Base-by-base conservation (phyloP, 2,113 vertebrate species). In the Triplophysa tibetana region DNA sequence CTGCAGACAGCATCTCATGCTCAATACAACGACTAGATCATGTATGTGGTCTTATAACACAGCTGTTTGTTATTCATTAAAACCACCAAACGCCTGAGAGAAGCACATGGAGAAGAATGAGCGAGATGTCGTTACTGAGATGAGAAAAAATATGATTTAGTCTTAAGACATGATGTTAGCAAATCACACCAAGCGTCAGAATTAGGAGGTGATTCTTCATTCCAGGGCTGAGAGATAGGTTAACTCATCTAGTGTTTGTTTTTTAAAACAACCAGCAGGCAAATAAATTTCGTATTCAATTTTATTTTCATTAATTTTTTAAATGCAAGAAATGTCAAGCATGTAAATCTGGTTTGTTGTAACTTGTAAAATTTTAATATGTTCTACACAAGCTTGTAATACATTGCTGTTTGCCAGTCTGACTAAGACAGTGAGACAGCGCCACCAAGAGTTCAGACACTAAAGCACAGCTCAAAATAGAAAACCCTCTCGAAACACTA, bases 41-140 rank as follows among this genome's bases (percentile, higher is more conserved):
- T 82, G 50, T 80, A 66, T 21, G 62, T 11, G 43, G 8, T 52
- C 56, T 65, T 56, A 52, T 58, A 62, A 43, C 23, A 60, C 45
- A 19, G 23, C 33, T 13, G 29, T 16, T 21, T n/a, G 17, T 67
- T 12, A 50, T 72, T 73, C 68, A 76, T 87, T 85, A 48, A 80
- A 81, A 85, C 43, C 38, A 68, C 70, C 58, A 70, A 60, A 43
- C 61, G 58, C 60, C 33, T 5, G 33, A 38, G 33, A 48, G 14
- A 74, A 82, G 41, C n/a, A 45, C 26, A 45, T 5, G 67, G 67
- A 24, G 26, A 26, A 50, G 26, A 54, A 56, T 56, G 16, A 7
- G 50, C 2, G 2, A n/a, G 17, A 13, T 6, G 4, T 70, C 48
- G n/a, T 70, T 56, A 54, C 24, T 11, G 16, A 8, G 50, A 13